Base-by-base conservation (phyloP, 2,113 vertebrate genomes). In the Clarias magur region DNA sequence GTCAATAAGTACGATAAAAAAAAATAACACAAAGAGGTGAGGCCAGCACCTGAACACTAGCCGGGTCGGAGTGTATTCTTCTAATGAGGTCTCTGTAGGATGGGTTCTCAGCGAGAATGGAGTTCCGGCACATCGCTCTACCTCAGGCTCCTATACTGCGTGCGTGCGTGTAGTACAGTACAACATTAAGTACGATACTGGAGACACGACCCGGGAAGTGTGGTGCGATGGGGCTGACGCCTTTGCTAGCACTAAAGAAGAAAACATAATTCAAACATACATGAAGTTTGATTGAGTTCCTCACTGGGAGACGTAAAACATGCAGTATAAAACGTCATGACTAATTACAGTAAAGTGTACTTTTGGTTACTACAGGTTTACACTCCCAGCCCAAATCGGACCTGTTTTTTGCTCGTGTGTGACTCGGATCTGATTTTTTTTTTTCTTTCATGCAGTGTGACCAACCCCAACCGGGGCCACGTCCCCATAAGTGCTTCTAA, bases 51-150 rank as follows among this genome's bases (percentile, higher is more conserved):
- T 57, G 75, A 84, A 70, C 25, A 60, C 34, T 73, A 12, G 78
- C 42, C 57, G 65, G 81, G 75, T n/a, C 70, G 82, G 23, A 60
- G 53, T 42, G 73, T 83, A 65, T 59, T 63, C 70, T 53, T n/a
- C 59, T 89, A 89, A 89, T 84, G 67, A 89, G 85, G 67, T 89
- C 80, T 83, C 84, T 11, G 72, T 70, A 86, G 85, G 56, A 83
- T 56, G 78, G 72, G 23, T 54, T 79, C 59, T 76, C 25, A 30
- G 81, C 68, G 38, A 84, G 30, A 59, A 68, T 84, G 48, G 54
- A 54, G 76, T 70, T 76, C 53, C 13, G 42, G 79, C 27, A 60
- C 42, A 25, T 34, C 3, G 15, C 82, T 54, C 30, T 79, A 57
- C 27, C 62, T 65, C 65, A 23, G 1, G 34, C 4, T 30, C 7